A percentile compares a stretch with the other conserved stretches of the same genome.
Conservation (phyloP, 2,888 invertebrate species). For the Drosophila tanythrix region DNA sequence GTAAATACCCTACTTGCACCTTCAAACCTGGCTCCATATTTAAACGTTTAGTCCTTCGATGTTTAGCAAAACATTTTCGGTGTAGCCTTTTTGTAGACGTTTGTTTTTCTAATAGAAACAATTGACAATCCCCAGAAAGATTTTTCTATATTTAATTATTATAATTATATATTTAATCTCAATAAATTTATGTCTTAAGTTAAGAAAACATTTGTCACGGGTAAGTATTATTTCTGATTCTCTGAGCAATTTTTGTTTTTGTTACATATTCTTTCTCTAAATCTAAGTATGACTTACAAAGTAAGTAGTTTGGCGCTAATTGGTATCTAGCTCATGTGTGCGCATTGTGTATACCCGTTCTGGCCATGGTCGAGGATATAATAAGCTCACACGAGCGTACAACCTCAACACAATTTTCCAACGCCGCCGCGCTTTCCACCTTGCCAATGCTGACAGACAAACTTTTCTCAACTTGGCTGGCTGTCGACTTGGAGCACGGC, state of each 20-base stretch:
- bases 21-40: neutral
- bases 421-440: neutral
- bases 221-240: neutral
- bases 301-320: neutral
- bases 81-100: no score
- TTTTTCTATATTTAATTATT: neutral
- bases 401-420: constrained; percentile 8
- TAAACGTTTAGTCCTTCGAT: neutral
- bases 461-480: constrained; percentile 50
- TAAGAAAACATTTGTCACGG: neutral
- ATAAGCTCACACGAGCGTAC: constrained; percentile 29
- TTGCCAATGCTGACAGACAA: constrained; percentile 43
- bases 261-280: neutral
- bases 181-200: neutral
- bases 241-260: neutral
- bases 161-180: no score
- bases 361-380: constrained; percentile 9
- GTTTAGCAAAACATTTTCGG: no score
- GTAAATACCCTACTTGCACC: constrained; percentile 22
- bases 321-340: no score
- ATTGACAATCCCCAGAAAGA: neutral
- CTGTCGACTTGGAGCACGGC: constrained; percentile 51
- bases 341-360: constrained; percentile 15
- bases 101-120: no score
- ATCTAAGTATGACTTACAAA: neutral